These are phyloP conservation scores for Catocala nupta DNA, from an alignment of 2,888 invertebrate species.

Conservation along the genomic window DNA sequence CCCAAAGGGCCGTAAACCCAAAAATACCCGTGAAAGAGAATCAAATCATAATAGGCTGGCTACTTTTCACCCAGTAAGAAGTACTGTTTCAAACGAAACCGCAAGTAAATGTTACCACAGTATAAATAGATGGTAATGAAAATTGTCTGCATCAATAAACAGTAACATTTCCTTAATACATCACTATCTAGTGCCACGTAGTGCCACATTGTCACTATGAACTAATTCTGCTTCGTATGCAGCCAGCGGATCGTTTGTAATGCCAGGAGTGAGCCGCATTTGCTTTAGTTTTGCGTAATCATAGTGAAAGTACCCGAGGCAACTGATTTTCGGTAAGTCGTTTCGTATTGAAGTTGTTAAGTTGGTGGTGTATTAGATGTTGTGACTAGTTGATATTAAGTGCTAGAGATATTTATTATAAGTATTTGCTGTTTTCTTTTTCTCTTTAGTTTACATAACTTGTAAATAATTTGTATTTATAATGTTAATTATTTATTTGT, in stretches of 20 bases:
- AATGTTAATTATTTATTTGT: no score
- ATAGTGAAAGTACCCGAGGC: constrained; percentile 45
- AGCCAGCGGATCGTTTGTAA: constrained; percentile 36
- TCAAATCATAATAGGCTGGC: no score
- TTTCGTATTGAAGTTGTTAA: constrained; percentile 9
- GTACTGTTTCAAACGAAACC: no score
- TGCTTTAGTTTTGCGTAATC: constrained; percentile 70
- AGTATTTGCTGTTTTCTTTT: no score
- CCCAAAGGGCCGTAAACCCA: no score
- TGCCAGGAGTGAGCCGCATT: constrained; percentile 47
- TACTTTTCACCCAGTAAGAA: no score
- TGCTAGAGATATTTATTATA: no score
- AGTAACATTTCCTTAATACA: constrained; percentile 12
- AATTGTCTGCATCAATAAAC: neutral
- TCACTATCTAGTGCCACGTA: neutral
- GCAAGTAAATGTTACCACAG: no score
- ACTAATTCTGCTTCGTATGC: constrained; percentile 46
- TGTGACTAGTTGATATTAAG: neutral
- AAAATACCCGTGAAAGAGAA: no score
- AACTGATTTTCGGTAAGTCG: constrained; percentile 34
- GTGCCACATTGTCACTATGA: constrained; percentile 9
- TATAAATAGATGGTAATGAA: no score
- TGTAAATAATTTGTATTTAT: no score
- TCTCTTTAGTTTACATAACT: no score
- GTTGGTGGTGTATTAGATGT: neutral